These are phyloP conservation scores for Ophthalmolycus amberensis DNA, from an alignment of 2,113 vertebrate genomes.

Conservation along the genomic window DNA sequence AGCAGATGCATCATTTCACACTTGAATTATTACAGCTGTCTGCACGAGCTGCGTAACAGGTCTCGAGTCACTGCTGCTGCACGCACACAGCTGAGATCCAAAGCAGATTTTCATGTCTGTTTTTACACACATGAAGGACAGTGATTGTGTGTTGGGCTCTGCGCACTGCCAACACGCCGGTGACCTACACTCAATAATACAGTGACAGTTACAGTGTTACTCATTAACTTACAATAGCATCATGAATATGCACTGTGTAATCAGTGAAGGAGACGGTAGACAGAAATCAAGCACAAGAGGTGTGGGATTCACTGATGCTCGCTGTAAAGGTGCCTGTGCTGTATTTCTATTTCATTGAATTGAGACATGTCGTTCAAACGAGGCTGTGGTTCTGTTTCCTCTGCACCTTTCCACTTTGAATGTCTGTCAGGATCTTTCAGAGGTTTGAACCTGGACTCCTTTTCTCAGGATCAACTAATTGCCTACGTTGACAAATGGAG, in stretches of 20 bases:
- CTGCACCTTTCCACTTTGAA: slow-evolving; percentile 22
- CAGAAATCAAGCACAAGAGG: neutral
- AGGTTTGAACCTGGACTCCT: slow-evolving; percentile 23
- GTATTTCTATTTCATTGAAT: slow-evolving; percentile 36
- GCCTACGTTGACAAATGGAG: slow-evolving; percentile 33
- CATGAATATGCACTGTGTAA: slow-evolving; percentile 2
- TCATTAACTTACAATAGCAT: neutral
- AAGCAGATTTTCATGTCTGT: neutral
- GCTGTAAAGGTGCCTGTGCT: neutral
- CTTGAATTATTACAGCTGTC: slow-evolving; percentile 29
- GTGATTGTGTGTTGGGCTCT: neutral
- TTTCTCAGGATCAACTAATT: slow-evolving; percentile 41
- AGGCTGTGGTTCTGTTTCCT: slow-evolving; percentile 12
- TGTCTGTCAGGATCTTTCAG: slow-evolving; percentile 30
- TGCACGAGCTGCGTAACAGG: neutral
- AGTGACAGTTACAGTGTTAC: neutral
- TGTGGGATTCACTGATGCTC: neutral
- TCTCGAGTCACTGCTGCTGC: neutral
- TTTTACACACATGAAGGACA: neutral
- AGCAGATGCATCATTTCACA: slow-evolving; percentile 7
- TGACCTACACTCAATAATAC: slow-evolving; percentile 9
- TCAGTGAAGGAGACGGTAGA: slow-evolving; percentile 1
- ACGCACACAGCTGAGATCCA: neutral
- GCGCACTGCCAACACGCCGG: neutral
- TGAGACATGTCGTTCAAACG: neutral